These are phyloP conservation scores for Zootermopsis nevadensis DNA, from an alignment of 2,888 invertebrate species.

Conservation along the genomic window DNA sequence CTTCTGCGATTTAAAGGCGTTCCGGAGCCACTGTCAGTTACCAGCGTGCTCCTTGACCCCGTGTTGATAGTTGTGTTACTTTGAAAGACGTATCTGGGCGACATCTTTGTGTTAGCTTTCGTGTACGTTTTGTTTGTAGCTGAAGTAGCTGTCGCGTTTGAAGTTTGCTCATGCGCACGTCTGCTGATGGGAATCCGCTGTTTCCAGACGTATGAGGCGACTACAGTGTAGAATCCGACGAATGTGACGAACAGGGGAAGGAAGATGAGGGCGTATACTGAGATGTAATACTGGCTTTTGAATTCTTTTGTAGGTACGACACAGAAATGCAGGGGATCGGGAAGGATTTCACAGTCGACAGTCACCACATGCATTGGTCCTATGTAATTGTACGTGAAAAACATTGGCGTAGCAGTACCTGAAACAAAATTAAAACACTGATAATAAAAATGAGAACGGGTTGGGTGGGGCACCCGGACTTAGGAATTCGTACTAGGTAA, in stretches of 20 bases:
- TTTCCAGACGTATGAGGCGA: conserved; percentile 66
- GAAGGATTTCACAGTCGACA: background rate
- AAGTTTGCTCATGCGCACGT: background rate
- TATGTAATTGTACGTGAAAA: background rate
- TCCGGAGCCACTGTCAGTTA: background rate
- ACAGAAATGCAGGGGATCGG: conserved; percentile 56
- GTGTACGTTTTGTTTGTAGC: conserved; percentile 39
- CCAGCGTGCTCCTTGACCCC: background rate
- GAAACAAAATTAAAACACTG: conserved; percentile 3
- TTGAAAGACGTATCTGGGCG: background rate
- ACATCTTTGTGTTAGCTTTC: background rate
- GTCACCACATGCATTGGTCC: background rate
- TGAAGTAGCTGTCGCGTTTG: background rate
- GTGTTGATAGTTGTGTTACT: background rate
- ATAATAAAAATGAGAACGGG: too few species aligned
- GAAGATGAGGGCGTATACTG: conserved; percentile 63
- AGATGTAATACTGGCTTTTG: conserved; percentile 51
- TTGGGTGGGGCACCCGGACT: too few species aligned
- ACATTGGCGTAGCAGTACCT: background rate
- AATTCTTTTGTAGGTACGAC: conserved; percentile 57
- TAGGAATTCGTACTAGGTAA: too few species aligned
- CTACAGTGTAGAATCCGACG: conserved; percentile 66
- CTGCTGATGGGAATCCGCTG: conserved; percentile 61
- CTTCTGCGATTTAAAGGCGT: background rate
- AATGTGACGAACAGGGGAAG: conserved; percentile 65